These are phyloP conservation scores for Saturnia pavonia DNA, from an alignment of 2,888 invertebrate genomes.

Conservation along the genomic window DNA sequence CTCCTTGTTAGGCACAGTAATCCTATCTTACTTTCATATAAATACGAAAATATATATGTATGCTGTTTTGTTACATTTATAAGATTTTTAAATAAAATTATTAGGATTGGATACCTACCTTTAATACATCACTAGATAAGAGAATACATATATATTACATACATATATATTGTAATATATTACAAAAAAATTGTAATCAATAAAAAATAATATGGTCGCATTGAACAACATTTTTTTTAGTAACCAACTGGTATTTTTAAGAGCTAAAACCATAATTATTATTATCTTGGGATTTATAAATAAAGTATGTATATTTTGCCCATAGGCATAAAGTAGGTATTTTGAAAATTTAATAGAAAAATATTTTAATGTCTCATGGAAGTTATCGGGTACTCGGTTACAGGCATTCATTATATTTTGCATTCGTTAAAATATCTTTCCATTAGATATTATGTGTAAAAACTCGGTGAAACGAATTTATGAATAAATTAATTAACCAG, in stretches of 20 bases:
- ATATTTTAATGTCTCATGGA: too few relatives aligned
- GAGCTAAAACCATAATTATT: background rate
- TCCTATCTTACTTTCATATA: conserved; percentile 2
- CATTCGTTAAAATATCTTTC: background rate
- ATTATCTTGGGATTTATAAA: too few relatives aligned
- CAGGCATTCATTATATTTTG: background rate
- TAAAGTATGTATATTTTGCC: too few relatives aligned
- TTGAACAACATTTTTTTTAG: background rate
- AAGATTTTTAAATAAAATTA: too few relatives aligned
- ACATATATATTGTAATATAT: too few relatives aligned
- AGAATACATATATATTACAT: too few relatives aligned
- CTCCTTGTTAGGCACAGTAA: conserved; percentile 3
- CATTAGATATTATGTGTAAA: background rate
- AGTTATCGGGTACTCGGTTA: background rate
- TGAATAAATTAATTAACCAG: background rate
- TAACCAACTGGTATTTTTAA: background rate
- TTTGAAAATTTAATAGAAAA: too few relatives aligned
- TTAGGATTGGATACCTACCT: too few relatives aligned
- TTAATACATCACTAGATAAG: too few relatives aligned
- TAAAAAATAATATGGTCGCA: too few relatives aligned
- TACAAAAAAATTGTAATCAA: background rate
- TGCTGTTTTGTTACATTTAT: background rate
- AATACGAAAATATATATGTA: background rate
- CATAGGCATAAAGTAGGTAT: too few relatives aligned
- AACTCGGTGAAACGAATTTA: background rate